A percentile compares a stretch with the other conserved stretches of the same genome.
These are phyloP conservation scores for Metallyticus violacea DNA, from an alignment of 2,888 invertebrate species.

Conservation along the genomic window DNA sequence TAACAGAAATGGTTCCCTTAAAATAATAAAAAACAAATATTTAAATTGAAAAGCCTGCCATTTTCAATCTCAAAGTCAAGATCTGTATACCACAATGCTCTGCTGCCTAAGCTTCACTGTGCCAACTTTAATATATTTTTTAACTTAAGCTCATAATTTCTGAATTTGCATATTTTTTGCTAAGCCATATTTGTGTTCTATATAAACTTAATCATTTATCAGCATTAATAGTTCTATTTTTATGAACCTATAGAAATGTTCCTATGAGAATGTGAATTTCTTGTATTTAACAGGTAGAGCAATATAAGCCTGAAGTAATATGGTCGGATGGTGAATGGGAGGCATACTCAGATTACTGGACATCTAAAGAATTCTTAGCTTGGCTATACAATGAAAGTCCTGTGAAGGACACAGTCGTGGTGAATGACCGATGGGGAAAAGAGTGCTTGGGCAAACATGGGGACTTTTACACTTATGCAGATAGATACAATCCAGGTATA, in stretches of 20 bases:
- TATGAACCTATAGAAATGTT: no score
- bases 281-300: constrained; percentile 40
- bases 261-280: no score
- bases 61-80: no score
- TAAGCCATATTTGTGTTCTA: not conserved
- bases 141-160: not conserved
- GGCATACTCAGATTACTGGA: constrained; percentile 78
- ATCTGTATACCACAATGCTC: no score
- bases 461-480: constrained; percentile 80
- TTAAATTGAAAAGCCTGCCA: no score
- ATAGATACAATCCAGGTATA: constrained; percentile 76
- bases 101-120: no score
- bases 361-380: constrained; percentile 76
- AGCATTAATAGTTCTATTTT: not conserved
- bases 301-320: constrained; percentile 63
- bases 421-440: constrained; percentile 92
- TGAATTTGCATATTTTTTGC: not conserved
- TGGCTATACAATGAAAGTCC: constrained; percentile 93
- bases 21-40: no score
- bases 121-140: not conserved
- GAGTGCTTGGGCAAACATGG: constrained; percentile 81
- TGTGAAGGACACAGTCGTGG: constrained; percentile 81
- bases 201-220: not conserved
- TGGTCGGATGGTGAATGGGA: constrained; percentile 98
- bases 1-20: no score